Conservation (phyloP, 2,797 vertebrate species). For the Malurus splendens region DNA sequence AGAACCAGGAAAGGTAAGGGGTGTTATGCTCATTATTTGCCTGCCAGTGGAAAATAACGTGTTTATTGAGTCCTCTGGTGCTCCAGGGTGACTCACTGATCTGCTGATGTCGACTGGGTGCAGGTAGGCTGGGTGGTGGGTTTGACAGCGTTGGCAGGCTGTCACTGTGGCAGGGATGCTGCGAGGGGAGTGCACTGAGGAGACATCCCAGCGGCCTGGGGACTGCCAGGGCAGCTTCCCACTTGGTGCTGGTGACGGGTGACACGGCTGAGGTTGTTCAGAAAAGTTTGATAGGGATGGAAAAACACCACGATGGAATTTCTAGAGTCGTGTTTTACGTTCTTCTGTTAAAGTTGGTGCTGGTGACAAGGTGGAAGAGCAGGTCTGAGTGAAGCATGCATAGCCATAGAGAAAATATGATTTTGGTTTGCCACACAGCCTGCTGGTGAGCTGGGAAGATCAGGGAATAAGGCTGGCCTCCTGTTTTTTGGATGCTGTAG, state of each 20-base stretch:
- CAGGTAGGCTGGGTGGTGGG: not conserved
- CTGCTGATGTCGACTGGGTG: not conserved
- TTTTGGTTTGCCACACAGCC: not conserved
- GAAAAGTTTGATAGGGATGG: not conserved
- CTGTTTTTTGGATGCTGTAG: not conserved
- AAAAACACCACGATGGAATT: not conserved
- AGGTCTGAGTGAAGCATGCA: rapidly evolving
- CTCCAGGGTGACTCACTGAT: not conserved
- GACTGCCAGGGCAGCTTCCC: not conserved
- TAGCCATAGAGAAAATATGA: not conserved
- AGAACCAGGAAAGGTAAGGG: not conserved
- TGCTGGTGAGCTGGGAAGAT: not conserved
- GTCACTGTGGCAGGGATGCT: not conserved
- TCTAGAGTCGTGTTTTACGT: not conserved
- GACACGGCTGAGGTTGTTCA: not conserved
- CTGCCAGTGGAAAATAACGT: not conserved
- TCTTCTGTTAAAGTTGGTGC: not conserved
- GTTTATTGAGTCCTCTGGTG: not conserved
- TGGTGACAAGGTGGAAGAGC: not conserved
- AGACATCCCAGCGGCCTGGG: not conserved
- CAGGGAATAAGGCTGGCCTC: not conserved
- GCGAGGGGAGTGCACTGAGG: not conserved
- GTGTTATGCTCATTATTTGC: not conserved
- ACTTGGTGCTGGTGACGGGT: not conserved
- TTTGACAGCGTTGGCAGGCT: not conserved